A percentile compares a stretch with the other conserved stretches of the same genome.
phyloP scores from a whole-genome alignment of 2,888 invertebrate genomes.

The Protonemura montana region DNA sequence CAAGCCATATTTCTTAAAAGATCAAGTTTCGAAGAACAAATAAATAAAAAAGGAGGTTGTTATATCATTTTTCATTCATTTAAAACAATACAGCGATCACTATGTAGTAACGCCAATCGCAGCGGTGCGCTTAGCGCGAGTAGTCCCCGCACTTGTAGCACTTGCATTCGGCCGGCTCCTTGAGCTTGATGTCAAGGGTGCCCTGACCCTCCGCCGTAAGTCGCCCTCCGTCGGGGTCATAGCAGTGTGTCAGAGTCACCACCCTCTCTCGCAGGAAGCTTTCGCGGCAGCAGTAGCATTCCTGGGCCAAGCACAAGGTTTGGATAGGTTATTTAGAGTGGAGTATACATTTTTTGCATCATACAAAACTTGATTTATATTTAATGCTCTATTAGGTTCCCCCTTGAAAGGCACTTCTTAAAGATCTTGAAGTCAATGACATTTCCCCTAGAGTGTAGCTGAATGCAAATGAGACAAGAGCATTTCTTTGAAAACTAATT shows the following conservation, averaged over 20 bases:
- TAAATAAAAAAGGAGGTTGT: not conserved
- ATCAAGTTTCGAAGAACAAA: not conserved
- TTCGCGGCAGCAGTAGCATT: conserved; percentile 92
- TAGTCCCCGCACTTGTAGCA: conserved; percentile 90
- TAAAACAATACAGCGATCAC: not conserved
- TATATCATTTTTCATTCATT: not conserved
- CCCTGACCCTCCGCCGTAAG: conserved; percentile 74
- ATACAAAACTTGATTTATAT: too few relatives aligned
- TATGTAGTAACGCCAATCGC: conserved; percentile 43
- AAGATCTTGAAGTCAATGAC: too few relatives aligned
- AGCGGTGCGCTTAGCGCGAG: conserved; percentile 66
- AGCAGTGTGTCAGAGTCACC: conserved; percentile 83
- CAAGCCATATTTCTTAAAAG: not conserved
- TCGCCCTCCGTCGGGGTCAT: conserved; percentile 84
- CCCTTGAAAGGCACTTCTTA: too few relatives aligned
- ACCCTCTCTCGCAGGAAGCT: conserved; percentile 82
- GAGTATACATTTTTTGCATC: too few relatives aligned
- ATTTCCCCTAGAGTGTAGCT: too few relatives aligned
- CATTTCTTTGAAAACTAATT: too few relatives aligned
- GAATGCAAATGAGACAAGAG: too few relatives aligned
- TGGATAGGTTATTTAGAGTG: too few relatives aligned
- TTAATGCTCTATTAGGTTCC: too few relatives aligned
- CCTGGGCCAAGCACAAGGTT: conserved; percentile 62
- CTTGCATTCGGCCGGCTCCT: conserved; percentile 89
- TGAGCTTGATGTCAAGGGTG: conserved; percentile 81